Evolutionary conservation across 2,113 vertebrate species (phyloP).

Genomic region (Seriola dumerili): DNA sequence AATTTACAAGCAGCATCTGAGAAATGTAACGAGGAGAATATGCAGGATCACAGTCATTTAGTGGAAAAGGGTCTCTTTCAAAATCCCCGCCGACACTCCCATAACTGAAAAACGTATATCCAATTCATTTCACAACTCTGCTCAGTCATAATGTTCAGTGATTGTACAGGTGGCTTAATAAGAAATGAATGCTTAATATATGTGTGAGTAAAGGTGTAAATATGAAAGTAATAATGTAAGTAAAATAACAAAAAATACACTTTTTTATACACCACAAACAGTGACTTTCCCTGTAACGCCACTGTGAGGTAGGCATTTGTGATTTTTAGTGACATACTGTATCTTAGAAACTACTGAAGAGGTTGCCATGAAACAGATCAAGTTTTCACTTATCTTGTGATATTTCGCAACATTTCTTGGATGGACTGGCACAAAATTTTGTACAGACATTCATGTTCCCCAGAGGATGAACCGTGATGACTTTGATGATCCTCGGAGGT

Average conservation of each 20-base stretch:
- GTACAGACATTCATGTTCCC: neutral
- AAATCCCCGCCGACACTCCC: conserved; percentile 73
- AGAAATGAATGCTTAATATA: conserved; percentile 17
- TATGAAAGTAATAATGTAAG: too few relatives aligned
- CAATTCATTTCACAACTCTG: conserved; percentile 52
- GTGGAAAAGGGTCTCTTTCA: conserved; percentile 54
- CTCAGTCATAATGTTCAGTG: conserved; percentile 53
- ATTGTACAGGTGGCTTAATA: conserved; percentile 33
- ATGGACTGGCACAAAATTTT: too few relatives aligned
- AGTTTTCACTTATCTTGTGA: neutral
- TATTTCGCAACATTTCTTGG: neutral
- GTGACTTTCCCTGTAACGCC: too few relatives aligned
- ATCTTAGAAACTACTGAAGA: too few relatives aligned
- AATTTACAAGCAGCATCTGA: conserved; percentile 1
- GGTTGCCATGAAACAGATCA: neutral
- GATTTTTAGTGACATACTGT: too few relatives aligned
- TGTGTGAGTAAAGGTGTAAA: neutral
- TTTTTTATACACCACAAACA: too few relatives aligned
- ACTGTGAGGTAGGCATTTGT: too few relatives aligned
- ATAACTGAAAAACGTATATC: conserved; percentile 64
- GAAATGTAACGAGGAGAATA: conserved; percentile 29
- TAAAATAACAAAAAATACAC: too few relatives aligned
- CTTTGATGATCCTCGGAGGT: neutral
- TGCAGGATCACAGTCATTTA: conserved; percentile 69
- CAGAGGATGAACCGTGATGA: neutral